Evolutionary conservation across 1,140 invertebrate species (phyloP).

Genomic region (Conopomorpha cramerella): DNA sequence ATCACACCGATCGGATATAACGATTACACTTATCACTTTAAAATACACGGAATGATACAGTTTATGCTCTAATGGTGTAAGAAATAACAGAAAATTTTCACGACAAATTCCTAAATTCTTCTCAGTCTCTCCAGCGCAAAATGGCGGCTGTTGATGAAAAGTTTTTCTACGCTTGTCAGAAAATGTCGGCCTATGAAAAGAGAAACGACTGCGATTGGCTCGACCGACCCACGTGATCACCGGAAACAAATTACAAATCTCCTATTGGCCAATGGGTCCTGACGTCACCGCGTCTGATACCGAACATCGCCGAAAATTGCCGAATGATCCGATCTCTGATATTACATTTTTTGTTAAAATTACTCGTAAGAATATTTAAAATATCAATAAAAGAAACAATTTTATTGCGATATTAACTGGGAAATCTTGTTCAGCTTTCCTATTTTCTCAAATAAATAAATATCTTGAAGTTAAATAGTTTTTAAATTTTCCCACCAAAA

Average conservation of each 20-base stretch:
- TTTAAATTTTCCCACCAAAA: conserved; percentile 40
- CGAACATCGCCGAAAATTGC: conserved; percentile 33
- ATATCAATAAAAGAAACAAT: no score
- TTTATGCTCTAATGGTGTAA: conserved; percentile 61
- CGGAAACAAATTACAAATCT: conserved; percentile 54
- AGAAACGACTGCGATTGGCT: conserved; percentile 60
- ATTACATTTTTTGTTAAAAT: not conserved
- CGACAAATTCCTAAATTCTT: conserved; percentile 71
- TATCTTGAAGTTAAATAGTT: conserved; percentile 1
- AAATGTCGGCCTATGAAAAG: conserved; percentile 76
- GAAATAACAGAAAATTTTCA: conserved; percentile 65
- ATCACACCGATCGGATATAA: conserved; percentile 46
- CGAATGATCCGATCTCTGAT: conserved; percentile 13
- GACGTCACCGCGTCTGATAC: conserved; percentile 48
- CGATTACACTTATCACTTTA: conserved; percentile 57
- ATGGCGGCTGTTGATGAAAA: conserved; percentile 92
- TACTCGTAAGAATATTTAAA: not conserved
- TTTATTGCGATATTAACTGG: no score
- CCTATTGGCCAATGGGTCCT: conserved; percentile 47
- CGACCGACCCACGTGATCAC: conserved; percentile 60
- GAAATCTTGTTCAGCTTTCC: no score
- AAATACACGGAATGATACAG: conserved; percentile 59
- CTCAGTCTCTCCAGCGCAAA: conserved; percentile 77
- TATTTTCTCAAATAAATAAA: not conserved
- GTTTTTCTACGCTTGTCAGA: conserved; percentile 91